Percentiles rank a stretch among this genome's conserved stretches.
These are phyloP conservation scores for Lithophane socia DNA, from an alignment of 2,888 invertebrate species.

Conservation along the genomic window DNA sequence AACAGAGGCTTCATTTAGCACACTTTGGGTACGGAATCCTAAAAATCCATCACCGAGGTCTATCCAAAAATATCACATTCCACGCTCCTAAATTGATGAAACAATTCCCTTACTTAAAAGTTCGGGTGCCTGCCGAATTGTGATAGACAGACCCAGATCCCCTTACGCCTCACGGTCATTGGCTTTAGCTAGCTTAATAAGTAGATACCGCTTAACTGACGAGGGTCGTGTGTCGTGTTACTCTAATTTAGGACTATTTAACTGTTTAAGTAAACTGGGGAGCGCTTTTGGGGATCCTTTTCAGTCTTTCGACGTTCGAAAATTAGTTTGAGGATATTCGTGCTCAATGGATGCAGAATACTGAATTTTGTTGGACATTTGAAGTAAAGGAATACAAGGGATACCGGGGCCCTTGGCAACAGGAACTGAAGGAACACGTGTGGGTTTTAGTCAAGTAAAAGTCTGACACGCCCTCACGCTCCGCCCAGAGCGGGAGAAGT, in stretches of 20 bases:
- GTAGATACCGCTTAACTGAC: slow-evolving; percentile 5
- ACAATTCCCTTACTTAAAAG: slow-evolving; percentile 78
- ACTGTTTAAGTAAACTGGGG: slow-evolving; percentile 15
- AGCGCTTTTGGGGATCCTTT: neutral
- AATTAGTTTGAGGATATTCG: neutral
- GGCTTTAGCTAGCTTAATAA: slow-evolving; percentile 59
- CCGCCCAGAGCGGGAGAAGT: no score
- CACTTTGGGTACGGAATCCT: no score
- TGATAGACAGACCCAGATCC: slow-evolving; percentile 78
- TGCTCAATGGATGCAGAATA: no score
- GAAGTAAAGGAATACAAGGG: no score
- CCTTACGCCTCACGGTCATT: slow-evolving; percentile 73
- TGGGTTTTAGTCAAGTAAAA: no score
- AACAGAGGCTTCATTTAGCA: no score
- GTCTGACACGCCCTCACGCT: no score
- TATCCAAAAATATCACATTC: slow-evolving; percentile 39
- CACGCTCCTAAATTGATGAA: slow-evolving; percentile 67
- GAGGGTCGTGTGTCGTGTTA: slow-evolving; percentile 36
- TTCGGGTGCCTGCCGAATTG: slow-evolving; percentile 71
- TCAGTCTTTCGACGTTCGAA: neutral
- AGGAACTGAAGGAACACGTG: no score
- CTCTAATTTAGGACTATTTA: slow-evolving; percentile 34
- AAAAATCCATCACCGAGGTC: no score
- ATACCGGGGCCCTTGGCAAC: no score
- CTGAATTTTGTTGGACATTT: no score